Percentiles rank a stretch among this genome's conserved stretches.
Conservation (phyloP, 2,113 vertebrate genomes). For the Gymnorhina tibicen region DNA sequence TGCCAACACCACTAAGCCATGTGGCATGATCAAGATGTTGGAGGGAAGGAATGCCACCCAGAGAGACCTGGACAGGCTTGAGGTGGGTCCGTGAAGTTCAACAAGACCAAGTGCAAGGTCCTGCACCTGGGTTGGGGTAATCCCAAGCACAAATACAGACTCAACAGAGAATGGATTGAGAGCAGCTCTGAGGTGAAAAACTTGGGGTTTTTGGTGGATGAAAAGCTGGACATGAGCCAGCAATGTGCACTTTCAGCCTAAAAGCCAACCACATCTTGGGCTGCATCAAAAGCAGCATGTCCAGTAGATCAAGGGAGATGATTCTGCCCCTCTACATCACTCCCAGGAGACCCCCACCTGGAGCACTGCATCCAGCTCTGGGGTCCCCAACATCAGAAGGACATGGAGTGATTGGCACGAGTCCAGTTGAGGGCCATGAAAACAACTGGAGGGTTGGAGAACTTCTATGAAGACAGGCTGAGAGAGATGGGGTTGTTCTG, state of each 20-base stretch:
- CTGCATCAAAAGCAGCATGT: neutral
- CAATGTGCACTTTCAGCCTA: neutral
- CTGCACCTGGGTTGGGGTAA: neutral
- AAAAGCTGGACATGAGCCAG: neutral
- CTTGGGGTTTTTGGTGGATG: neutral
- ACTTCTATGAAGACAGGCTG: neutral
- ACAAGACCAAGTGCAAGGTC: neutral
- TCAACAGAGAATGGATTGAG: neutral
- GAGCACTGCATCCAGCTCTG: neutral
- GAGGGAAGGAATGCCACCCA: neutral
- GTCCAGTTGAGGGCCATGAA: neutral
- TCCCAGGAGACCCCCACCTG: neutral
- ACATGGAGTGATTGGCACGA: neutral
- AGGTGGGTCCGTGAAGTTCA: fast-evolving
- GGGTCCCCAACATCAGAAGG: neutral
- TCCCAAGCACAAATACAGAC: neutral
- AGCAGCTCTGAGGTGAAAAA: neutral
- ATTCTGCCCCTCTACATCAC: neutral
- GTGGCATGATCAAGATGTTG: fast-evolving
- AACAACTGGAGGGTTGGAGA: neutral
- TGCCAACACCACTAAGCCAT: no score
- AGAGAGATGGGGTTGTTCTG: neutral
- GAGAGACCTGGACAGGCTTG: neutral
- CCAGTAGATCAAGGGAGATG: neutral
- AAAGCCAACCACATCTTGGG: neutral